Base-by-base conservation (phyloP, 2,888 invertebrate genomes). In the Brassicogethes aeneus region DNA sequence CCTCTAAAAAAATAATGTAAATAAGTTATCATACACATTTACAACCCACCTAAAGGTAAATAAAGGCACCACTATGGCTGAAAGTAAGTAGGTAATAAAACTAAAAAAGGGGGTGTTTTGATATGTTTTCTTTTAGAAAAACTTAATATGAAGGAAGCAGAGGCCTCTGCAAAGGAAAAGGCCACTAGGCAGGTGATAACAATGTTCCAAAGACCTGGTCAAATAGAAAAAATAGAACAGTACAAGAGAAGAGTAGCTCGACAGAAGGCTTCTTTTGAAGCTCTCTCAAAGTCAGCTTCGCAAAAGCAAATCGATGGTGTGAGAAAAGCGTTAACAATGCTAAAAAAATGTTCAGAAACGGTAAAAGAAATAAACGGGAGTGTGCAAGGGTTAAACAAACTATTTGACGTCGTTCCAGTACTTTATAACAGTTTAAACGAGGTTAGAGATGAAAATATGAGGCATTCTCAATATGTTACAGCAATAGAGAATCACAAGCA, bases 401-500 rank as follows among this genome's bases (percentile, higher is more conserved):
- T 83, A 2, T 78, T 97, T 47, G 73, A 75, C 47, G 75, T 81
- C 33, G 83, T 96, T 0, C 85, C 90, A 1, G 80, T 81, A 3
- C 71, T 96, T 3, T 86, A 84, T 43, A 80, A 82, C 17, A 84
- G 85, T 31, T 70, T 99, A 17, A 85, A 85, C 61, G 80, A 84
- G 34, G 87, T 97, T 0, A 76, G 91, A 16, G 89, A 91, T 50
- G 96, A 97, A 66, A 95, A 95, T 62, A 86, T 88, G 52, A 80
- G 86, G 14, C 94, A 97, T 68, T 95, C 95, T 0, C 97, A 95
- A 63, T 93, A 95, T 68, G 94, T 93, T 1, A 95, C 96, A 1
- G 97, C 97, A 0, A 93, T 92, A 76, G 96, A 99, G 62, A 99
- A 99, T 63, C 72, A 99, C 16, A 96, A 95, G 64, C 95, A 97